Conservation (phyloP, 2,797 vertebrate species). For the Caiman crocodilus region DNA sequence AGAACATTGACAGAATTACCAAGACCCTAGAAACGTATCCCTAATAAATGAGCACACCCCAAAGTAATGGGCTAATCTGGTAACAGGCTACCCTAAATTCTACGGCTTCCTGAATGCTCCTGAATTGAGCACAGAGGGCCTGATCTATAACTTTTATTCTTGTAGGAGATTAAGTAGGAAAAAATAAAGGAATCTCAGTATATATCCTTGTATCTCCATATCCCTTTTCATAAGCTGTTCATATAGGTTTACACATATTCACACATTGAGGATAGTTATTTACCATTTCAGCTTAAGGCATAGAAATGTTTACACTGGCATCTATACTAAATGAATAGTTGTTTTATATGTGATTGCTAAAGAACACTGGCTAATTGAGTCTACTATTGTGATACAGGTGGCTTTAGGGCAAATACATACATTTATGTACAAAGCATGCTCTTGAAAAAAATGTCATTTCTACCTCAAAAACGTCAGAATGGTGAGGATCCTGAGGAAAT, state of each 20-base stretch:
- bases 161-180: neutral
- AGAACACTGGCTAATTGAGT: neutral
- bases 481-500: conserved; percentile 15
- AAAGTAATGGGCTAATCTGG: too few relatives aligned
- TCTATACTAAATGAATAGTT: neutral
- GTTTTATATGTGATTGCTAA: neutral
- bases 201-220: neutral
- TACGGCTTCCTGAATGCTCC: too few relatives aligned
- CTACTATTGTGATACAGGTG: neutral
- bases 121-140: too few relatives aligned
- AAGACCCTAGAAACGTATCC: too few relatives aligned
- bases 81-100: too few relatives aligned
- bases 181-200: neutral
- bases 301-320: neutral
- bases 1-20: too few relatives aligned
- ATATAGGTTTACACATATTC: neutral
- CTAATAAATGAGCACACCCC: too few relatives aligned
- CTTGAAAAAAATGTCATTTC: neutral
- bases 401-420: neutral
- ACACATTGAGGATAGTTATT: neutral
- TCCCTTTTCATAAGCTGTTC: neutral
- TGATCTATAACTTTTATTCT: accelerated
- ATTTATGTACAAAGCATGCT: neutral
- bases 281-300: neutral
- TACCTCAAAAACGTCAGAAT: neutral